Evolutionary conservation across 2,113 vertebrate species (phyloP), one percentile per base, ranked within the genome.

Genomic region (Menura novaehollandiae): DNA sequence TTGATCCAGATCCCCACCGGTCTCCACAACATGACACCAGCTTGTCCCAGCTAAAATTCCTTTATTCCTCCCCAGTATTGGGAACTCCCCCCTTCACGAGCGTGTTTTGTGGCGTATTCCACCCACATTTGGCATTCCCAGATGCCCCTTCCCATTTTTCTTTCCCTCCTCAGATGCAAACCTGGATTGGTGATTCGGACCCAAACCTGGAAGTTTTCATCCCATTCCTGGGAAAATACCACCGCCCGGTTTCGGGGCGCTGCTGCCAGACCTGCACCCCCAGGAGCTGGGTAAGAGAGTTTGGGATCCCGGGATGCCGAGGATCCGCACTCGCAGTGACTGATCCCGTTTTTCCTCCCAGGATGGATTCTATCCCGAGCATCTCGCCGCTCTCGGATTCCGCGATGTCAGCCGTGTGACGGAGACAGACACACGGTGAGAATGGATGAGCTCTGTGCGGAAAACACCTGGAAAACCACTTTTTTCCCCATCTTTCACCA

Each of bases 241-340:
- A 56, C 39, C 97, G 97, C 1, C 97, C 97, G 0, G 85, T 95
- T 30, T 63, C 80, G 3, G 80, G 97, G 58, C 98, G 94, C 12
- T 98, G 98, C 86, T 98, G 98, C 87, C 98, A 98, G 76, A 97
- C 80, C 53, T 98, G 98, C 62, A 97, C 97, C 26, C 98, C 98
- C 0, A 92, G 91, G 64, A 98, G 98, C 91, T 98, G 98, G 98
- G 98, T 98, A 49, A 90, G 97, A 19, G 37, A 3, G 2, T 2
- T 10, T 7, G 59, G 46, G 30, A 11, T 17, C n/a, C 11, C 1
- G 2, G 64, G 37, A 1, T 11, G 35, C 37, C 0, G 0, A 13
- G 69, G n/a, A 20, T 5, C 43, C 1, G 0, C 7, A 3, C 5
- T 30, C 0, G 5, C 53, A 6, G 24, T 6, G n/a, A 0, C 1